phyloP scores from a whole-genome alignment of 2,888 invertebrate genomes.

The Blera fallax region DNA sequence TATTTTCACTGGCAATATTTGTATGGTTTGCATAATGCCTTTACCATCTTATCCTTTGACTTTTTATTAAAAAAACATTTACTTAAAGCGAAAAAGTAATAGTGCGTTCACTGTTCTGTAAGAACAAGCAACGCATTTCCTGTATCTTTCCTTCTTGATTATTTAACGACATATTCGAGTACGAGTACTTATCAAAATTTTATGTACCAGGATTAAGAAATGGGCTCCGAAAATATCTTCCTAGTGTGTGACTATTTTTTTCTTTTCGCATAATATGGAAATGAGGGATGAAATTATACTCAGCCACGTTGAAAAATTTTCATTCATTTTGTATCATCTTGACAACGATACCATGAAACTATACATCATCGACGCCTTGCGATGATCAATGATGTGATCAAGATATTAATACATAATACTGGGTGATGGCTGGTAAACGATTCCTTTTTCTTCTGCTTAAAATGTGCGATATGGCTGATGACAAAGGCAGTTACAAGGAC shows the following conservation, averaged over 20 bases:
- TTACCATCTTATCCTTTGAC: not conserved
- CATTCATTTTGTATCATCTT: constrained; percentile 5
- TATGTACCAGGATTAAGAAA: not conserved
- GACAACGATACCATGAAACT: not conserved
- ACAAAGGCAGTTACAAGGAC: constrained; percentile 45
- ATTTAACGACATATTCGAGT: not conserved
- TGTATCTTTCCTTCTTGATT: not conserved
- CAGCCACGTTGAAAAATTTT: constrained; percentile 7
- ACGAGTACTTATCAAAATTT: not conserved
- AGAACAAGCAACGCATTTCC: not conserved
- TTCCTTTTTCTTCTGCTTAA: constrained; percentile 14
- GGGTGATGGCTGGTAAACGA: constrained; percentile 36
- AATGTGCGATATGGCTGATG: constrained; percentile 32
- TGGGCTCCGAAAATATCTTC: not conserved
- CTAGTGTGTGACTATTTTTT: not conserved
- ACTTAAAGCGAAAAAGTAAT: not conserved
- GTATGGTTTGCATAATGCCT: not conserved
- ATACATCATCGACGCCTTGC: constrained; percentile 40
- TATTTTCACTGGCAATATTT: not conserved
- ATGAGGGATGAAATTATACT: constrained; percentile 28
- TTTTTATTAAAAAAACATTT: not conserved
- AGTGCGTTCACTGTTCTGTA: not conserved
- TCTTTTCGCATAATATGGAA: not conserved
- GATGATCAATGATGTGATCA: constrained; percentile 57
- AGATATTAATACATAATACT: constrained; percentile 44